phyloP scores from a whole-genome alignment of 2,113 vertebrate species.

The Mola mola region DNA sequence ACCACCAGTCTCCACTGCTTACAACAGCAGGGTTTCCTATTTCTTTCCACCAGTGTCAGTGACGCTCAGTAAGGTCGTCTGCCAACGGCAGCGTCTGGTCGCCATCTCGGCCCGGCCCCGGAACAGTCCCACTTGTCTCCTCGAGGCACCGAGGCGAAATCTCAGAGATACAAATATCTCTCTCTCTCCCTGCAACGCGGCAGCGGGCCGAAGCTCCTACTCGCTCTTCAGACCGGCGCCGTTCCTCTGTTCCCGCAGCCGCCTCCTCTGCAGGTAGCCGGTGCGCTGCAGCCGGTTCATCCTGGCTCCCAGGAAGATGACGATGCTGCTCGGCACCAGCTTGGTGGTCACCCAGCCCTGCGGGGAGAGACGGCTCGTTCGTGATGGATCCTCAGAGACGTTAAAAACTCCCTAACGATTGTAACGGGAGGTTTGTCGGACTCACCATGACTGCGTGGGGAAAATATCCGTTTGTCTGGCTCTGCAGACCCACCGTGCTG shows the following conservation, averaged over 20 bases:
- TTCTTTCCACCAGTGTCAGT: constrained; percentile 48
- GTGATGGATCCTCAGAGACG: too few species aligned
- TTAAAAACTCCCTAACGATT: too few species aligned
- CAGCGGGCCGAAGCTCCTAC: constrained; percentile 53
- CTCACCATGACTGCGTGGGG: constrained; percentile 89
- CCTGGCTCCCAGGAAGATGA: constrained; percentile 71
- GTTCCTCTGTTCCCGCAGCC: constrained; percentile 78
- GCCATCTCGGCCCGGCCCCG: constrained; percentile 10
- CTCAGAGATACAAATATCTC: constrained; percentile 5
- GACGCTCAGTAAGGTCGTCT: constrained; percentile 30
- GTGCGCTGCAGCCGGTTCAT: constrained; percentile 81
- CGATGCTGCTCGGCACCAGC: constrained; percentile 75
- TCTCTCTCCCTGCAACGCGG: constrained; percentile 8
- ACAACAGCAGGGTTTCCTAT: constrained; percentile 78
- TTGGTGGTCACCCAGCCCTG: constrained; percentile 84
- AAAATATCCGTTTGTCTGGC: constrained; percentile 88
- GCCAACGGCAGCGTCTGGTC: constrained; percentile 40
- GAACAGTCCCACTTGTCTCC: neutral
- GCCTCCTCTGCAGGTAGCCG: constrained; percentile 83
- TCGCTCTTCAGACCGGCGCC: constrained; percentile 64
- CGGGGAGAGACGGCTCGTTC: neutral
- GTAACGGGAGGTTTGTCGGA: too few species aligned
- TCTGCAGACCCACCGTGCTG: constrained; percentile 87
- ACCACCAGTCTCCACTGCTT: constrained; percentile 77
- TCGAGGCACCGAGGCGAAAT: constrained; percentile 30